phyloP scores from a whole-genome alignment of 2,113 vertebrate species.

The Gnathonemus echidnorhynchus region DNA sequence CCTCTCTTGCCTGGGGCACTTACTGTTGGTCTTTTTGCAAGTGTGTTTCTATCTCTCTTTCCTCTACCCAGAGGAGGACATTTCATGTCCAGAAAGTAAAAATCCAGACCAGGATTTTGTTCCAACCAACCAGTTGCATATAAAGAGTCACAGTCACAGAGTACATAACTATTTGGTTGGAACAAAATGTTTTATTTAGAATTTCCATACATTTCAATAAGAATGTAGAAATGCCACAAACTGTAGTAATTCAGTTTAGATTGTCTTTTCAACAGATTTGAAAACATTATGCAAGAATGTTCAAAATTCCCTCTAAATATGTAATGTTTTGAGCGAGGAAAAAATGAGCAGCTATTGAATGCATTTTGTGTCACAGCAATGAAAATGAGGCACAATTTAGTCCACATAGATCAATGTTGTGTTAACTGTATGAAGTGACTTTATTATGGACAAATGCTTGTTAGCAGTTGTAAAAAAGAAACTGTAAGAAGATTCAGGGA shows the following conservation, averaged over 20 bases:
- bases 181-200: too few species aligned
- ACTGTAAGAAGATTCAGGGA: background rate
- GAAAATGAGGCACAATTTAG: background rate
- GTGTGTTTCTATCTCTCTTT: background rate
- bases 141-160: too few species aligned
- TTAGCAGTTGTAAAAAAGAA: background rate
- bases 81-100: too few species aligned
- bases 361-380: background rate
- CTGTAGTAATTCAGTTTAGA: background rate
- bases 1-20: background rate
- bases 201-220: too few species aligned
- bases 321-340: background rate
- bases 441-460: background rate
- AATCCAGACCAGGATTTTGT: too few species aligned
- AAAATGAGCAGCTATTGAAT: background rate
- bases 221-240: too few species aligned
- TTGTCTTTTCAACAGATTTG: background rate
- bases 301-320: background rate
- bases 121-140: too few species aligned
- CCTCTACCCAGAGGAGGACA: background rate
- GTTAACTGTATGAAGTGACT: background rate
- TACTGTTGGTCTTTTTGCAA: background rate
- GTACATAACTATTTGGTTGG: too few species aligned
- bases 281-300: background rate
- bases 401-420: background rate